Base-by-base conservation (phyloP, 1,140 invertebrate species). In the Drosophila kohkoa region DNA sequence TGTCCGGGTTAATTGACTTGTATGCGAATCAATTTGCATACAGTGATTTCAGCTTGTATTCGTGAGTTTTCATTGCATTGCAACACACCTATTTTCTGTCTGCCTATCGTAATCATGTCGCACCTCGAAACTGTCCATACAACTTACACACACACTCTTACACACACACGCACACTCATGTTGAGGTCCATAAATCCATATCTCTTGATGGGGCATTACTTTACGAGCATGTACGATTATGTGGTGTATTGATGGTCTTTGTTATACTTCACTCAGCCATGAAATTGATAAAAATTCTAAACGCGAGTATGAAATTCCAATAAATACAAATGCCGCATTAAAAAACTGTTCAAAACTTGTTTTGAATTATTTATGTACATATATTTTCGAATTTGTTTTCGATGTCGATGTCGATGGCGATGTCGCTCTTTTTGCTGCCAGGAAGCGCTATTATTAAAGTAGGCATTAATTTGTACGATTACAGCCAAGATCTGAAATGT, bases 221-320 rank as follows among this genome's bases (percentile, higher is more conserved):
- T 71, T 54, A 70, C 48, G 58, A 35, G 32, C 32, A 60, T 54
- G 38, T 43, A 28, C 11, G 46, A 45, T 32, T 25, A 51, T 28
- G 20, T 25, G 20, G 20, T 25, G 45, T 62, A 49, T 49, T 48
- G 32, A n/a, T 5, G 8, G 15, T 67, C 20, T 13, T 59, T 74
- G 16, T 66, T 64, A 52, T 64, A 65, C 46, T 71, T 59, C 52
- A 71, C 10, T 45, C 63, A 67, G 48, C 63, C 38, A 51, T 55
- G 48, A 65, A 66, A 55, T 76, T 72, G 62, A 76, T 76, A 66
- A 72, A 72, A 76, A 76, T 76, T 66, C 68, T 66, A 60, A 6
- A 15, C 62, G 55, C 49, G 62, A 32, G 20, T 45, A 25, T 65
- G 10, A 46, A 46, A 55, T 55, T 16, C 51, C 46, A 43, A 57